Conservation (phyloP, 1,140 invertebrate species). For the Bombus haemorrhoidalis region DNA sequence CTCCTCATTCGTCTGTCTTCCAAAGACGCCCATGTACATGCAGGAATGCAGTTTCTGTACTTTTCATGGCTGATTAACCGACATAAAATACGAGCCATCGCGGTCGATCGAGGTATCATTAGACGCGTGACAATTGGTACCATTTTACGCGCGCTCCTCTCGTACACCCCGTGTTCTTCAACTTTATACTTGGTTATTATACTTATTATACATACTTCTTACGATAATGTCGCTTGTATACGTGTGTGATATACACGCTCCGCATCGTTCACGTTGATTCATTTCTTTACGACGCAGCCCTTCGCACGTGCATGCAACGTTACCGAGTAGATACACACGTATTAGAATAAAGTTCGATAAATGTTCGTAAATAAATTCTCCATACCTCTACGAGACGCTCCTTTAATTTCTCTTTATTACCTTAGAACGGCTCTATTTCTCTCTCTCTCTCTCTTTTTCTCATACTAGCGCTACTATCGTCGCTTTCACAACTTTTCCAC, state of each 20-base stretch:
- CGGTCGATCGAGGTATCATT: not conserved
- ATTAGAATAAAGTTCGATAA: not conserved
- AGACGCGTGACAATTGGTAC: not conserved
- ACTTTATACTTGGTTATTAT: not conserved
- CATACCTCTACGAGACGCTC: not conserved
- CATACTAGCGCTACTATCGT: no score
- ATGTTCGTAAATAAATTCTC: not conserved
- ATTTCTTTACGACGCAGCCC: not conserved
- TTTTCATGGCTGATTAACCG: not conserved
- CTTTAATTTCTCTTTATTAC: not conserved
- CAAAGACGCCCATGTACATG: slow-evolving; percentile 50
- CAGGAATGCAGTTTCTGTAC: not conserved
- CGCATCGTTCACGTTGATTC: not conserved
- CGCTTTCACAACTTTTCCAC: not conserved
- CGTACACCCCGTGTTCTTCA: not conserved
- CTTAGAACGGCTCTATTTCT: not conserved
- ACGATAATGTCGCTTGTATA: not conserved
- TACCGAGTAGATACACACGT: not conserved
- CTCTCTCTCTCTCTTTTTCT: no score
- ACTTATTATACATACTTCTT: not conserved
- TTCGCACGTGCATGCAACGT: not conserved
- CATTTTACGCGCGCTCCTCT: not conserved
- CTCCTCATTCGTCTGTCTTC: slow-evolving; percentile 27
- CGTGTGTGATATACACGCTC: not conserved
- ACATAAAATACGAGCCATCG: not conserved